These are phyloP conservation scores for Phainopepla nitens DNA, from an alignment of 2,113 vertebrate species.

Conservation along the genomic window DNA sequence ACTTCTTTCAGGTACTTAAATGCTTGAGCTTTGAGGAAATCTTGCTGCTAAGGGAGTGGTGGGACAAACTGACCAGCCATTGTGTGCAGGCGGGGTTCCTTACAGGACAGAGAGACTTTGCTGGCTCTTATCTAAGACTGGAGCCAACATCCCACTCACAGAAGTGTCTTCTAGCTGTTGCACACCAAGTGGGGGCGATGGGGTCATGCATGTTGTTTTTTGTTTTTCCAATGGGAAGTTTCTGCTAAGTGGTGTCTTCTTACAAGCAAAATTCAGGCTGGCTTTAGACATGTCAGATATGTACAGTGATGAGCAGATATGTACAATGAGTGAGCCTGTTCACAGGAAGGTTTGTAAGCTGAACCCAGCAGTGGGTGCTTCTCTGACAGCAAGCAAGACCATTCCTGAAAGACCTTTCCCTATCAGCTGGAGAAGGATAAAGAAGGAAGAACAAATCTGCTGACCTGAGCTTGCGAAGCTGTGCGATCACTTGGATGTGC, in stretches of 20 bases:
- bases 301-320: background rate
- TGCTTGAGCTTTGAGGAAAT: background rate
- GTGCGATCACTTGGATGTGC: conserved; percentile 82
- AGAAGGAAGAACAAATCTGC: background rate
- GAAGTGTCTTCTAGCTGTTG: background rate
- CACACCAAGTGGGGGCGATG: background rate
- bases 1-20: background rate
- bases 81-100: background rate
- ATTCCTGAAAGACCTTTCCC: background rate
- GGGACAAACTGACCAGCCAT: background rate
- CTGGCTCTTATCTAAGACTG: background rate
- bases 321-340: background rate
- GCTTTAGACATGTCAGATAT: background rate
- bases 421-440: background rate
- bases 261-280: background rate
- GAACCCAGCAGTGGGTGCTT: background rate
- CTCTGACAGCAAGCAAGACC: background rate
- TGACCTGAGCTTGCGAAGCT: conserved; percentile 90
- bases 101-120: background rate
- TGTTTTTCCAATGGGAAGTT: background rate
- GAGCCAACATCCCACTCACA: background rate
- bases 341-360: background rate
- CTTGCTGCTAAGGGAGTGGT: background rate
- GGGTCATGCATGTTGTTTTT: background rate
- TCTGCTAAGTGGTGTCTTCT: background rate